Evolutionary conservation across 2,113 vertebrate species (phyloP).

Genomic region (Hiodon tergisus): DNA sequence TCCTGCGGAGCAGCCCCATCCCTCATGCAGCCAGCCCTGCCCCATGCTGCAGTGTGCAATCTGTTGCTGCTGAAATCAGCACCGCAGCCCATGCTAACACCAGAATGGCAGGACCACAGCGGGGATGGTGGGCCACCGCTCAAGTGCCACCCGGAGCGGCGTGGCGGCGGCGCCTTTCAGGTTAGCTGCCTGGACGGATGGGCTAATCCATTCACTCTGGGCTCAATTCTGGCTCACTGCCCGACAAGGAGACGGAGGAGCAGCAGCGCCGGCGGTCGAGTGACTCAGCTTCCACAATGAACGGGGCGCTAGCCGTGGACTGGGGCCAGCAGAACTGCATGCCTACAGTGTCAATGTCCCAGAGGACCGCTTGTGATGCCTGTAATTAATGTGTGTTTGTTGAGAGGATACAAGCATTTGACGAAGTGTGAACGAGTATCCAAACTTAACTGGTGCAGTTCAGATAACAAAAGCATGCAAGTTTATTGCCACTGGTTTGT

Average conservation of each 20-base stretch:
- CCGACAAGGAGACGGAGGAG: slow-evolving; percentile 32
- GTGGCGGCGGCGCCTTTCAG: neutral
- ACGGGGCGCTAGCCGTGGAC: too few relatives aligned
- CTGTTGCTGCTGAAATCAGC: slow-evolving; percentile 23
- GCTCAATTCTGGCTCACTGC: slow-evolving; percentile 54
- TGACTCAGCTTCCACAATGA: too few relatives aligned
- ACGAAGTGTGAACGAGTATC: too few relatives aligned
- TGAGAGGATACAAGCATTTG: too few relatives aligned
- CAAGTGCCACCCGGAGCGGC: too few relatives aligned
- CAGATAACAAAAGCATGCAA: too few relatives aligned
- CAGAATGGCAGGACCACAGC: neutral
- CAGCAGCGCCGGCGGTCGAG: neutral
- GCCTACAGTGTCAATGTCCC: too few relatives aligned
- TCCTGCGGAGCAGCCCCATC: neutral
- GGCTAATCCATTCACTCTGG: slow-evolving; percentile 57
- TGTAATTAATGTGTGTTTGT: too few relatives aligned
- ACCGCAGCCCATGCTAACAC: neutral
- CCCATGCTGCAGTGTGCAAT: slow-evolving; percentile 22
- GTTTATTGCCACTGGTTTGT: too few relatives aligned
- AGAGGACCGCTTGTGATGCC: too few relatives aligned
- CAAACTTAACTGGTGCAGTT: too few relatives aligned
- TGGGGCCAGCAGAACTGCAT: neutral
- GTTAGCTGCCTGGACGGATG: slow-evolving; percentile 34
- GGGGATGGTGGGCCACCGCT: neutral
- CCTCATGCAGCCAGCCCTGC: neutral